A percentile compares a stretch with the other conserved stretches of the same genome.
Conservation (phyloP, 2,797 vertebrate genomes). For the Platalea minor region DNA sequence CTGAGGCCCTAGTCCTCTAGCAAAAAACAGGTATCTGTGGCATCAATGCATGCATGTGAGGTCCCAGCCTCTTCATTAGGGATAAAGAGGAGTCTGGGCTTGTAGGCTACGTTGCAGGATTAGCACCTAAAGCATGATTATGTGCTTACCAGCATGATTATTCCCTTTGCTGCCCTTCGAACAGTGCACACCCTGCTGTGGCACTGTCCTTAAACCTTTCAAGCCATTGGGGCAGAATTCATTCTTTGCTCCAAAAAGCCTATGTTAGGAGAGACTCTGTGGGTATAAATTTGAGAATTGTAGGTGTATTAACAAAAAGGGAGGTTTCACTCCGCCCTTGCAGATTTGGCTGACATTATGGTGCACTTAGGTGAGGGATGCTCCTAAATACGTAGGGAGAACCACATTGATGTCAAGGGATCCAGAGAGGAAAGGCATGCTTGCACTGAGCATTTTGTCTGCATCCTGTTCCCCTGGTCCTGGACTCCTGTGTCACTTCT, state of each 20-base stretch:
- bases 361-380: neutral
- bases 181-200: neutral
- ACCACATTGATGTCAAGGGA: neutral
- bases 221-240: neutral
- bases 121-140: neutral
- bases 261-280: neutral
- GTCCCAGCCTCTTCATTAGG: neutral
- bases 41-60: neutral
- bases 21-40: neutral
- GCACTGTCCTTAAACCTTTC: neutral
- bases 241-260: neutral
- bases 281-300: neutral
- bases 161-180: neutral
- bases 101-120: neutral
- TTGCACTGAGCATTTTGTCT: neutral
- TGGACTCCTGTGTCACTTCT: neutral
- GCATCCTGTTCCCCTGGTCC: neutral
- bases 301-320: neutral
- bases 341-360: neutral
- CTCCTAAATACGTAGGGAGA: neutral
- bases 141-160: neutral
- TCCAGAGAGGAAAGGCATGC: neutral
- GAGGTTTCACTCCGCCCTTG: neutral
- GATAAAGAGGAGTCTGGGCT: neutral
- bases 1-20: neutral